A percentile compares a stretch with the other conserved stretches of the same genome.
Conservation (phyloP, 2,113 vertebrate species). For the Hypanus sabinus region DNA sequence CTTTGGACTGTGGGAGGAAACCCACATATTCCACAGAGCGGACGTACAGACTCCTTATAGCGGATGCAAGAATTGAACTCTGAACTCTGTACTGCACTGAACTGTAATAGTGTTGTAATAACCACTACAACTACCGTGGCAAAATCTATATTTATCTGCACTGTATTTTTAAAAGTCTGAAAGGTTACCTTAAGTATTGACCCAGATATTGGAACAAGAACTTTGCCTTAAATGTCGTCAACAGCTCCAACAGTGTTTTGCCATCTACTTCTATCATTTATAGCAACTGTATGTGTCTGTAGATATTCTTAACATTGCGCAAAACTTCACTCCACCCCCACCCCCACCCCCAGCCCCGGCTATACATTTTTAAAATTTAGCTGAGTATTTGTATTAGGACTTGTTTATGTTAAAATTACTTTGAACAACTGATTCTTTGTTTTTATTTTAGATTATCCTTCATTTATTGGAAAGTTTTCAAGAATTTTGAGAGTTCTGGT, state of each 20-base stretch:
- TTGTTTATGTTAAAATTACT: background rate
- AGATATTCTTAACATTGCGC: background rate
- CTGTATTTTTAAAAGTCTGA: background rate
- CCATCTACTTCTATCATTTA: background rate
- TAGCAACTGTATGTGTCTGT: background rate
- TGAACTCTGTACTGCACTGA: no score
- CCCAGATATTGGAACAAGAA: background rate
- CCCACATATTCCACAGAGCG: no score
- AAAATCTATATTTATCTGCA: background rate
- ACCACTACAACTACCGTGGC: no score
- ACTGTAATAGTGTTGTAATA: no score
- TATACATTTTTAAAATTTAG: background rate
- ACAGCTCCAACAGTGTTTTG: background rate
- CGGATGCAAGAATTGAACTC: no score
- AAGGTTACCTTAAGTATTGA: background rate
- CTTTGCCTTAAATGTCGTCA: background rate
- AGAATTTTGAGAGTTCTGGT: slow-evolving; percentile 5
- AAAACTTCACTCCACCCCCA: no score
- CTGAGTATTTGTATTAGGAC: background rate
- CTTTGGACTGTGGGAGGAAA: no score
- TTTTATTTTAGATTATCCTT: slow-evolving; percentile 3
- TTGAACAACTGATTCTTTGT: background rate
- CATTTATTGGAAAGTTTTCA: background rate
- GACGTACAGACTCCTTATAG: no score
- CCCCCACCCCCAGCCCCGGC: no score